Conservation (phyloP, 92 coral and sea anemone species). For the Porites rus region DNA sequence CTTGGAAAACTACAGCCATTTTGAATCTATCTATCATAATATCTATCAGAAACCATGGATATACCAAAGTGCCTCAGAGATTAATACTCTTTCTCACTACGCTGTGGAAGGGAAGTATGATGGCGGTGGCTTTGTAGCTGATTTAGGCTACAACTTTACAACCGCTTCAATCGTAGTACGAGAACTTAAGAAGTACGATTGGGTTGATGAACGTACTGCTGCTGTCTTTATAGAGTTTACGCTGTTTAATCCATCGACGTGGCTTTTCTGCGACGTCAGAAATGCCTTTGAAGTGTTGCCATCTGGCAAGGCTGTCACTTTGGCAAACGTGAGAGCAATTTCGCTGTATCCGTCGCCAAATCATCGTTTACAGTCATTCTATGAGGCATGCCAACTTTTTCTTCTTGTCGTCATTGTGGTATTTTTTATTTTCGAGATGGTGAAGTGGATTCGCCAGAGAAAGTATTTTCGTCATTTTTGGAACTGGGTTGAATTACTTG, state of each 20-base stretch:
- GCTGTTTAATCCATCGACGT: slow-evolving; percentile 71
- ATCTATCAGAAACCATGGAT: slow-evolving; percentile 80
- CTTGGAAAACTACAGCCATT: slow-evolving; percentile 44
- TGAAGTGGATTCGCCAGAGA: slow-evolving; percentile 65
- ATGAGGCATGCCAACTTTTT: slow-evolving; percentile 72
- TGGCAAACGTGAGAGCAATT: slow-evolving; percentile 55
- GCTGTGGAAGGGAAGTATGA: slow-evolving; percentile 51
- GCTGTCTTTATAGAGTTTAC: slow-evolving; percentile 80
- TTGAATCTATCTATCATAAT: slow-evolving; percentile 22
- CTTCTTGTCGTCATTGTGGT: slow-evolving; percentile 66
- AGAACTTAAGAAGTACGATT: slow-evolving; percentile 44
- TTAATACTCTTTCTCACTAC: slow-evolving; percentile 43
- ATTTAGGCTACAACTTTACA: slow-evolving; percentile 72
- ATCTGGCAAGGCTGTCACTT: slow-evolving; percentile 55
- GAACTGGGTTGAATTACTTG: slow-evolving; percentile 79
- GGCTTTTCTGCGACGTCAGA: slow-evolving; percentile 70
- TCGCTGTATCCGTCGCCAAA: slow-evolving; percentile 66
- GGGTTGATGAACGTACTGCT: slow-evolving; percentile 71
- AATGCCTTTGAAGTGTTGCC: slow-evolving; percentile 59
- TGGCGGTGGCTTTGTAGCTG: slow-evolving; percentile 78
- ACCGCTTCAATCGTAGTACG: slow-evolving; percentile 60
- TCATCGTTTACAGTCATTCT: slow-evolving; percentile 61
- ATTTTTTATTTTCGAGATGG: slow-evolving; percentile 62
- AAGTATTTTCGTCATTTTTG: slow-evolving; percentile 62
- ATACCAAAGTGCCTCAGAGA: slow-evolving; percentile 54